phyloP scores from a whole-genome alignment of 2,888 invertebrate species.

The Drosophila formosana region DNA sequence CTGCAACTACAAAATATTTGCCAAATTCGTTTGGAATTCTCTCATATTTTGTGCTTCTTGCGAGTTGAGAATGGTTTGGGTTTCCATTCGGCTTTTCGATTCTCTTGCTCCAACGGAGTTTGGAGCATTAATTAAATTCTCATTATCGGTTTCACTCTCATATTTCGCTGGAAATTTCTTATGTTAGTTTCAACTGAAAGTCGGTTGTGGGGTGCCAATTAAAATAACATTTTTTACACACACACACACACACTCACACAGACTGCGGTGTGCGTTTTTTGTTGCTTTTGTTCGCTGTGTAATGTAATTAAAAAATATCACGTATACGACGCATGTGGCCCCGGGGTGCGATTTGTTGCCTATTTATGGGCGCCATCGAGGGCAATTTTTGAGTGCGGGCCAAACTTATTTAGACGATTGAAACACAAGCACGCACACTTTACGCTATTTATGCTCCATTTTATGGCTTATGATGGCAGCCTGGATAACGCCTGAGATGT shows the following conservation, averaged over 20 bases:
- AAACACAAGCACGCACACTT: constrained; percentile 47
- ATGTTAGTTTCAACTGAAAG: constrained; percentile 28
- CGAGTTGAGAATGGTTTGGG: background rate
- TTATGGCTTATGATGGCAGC: constrained; percentile 40
- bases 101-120: constrained; percentile 25
- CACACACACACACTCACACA: background rate
- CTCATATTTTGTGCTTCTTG: constrained; percentile 28
- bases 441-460: constrained; percentile 42
- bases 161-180: constrained; percentile 28
- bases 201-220: constrained; percentile 49
- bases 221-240: constrained; percentile 64
- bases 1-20: constrained; percentile 67
- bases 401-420: constrained; percentile 53
- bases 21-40: constrained; percentile 56
- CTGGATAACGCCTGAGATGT: background rate
- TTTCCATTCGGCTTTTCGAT: constrained; percentile 32
- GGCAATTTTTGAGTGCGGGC: constrained; percentile 43
- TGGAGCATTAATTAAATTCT: constrained; percentile 67
- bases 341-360: constrained; percentile 68
- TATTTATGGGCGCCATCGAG: constrained; percentile 64
- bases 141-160: constrained; percentile 38
- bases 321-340: constrained; percentile 73
- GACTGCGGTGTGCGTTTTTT: constrained; percentile 20
- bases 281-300: constrained; percentile 34
- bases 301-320: constrained; percentile 77